These are phyloP conservation scores for Cylindroiulus punctatus DNA, from an alignment of 2,888 invertebrate species.

Conservation along the genomic window DNA sequence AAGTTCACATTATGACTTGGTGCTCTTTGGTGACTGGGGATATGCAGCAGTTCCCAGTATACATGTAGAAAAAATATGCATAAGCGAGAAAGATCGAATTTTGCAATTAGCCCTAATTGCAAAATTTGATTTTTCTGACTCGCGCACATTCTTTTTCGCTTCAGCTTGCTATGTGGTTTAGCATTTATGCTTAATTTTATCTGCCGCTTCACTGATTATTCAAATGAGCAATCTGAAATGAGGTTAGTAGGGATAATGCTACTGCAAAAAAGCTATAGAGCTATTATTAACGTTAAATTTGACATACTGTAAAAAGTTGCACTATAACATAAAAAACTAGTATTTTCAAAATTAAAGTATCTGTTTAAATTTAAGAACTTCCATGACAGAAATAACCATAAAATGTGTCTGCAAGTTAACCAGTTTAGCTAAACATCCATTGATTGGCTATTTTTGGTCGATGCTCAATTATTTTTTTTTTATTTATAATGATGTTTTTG, in stretches of 20 bases:
- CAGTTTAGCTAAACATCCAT: not conserved
- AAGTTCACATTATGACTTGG: slow-evolving; percentile 57
- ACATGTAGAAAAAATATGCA: too few species aligned
- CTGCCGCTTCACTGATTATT: not conserved
- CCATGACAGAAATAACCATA: not conserved
- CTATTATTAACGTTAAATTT: not conserved
- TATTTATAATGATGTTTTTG: not conserved
- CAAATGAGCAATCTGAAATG: not conserved
- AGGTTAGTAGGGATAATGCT: not conserved
- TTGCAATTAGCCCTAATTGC: too few species aligned
- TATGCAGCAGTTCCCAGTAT: not conserved
- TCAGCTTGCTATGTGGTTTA: too few species aligned
- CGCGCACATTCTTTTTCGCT: too few species aligned
- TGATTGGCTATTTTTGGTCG: not conserved
- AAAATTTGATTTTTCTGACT: too few species aligned
- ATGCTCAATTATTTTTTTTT: not conserved
- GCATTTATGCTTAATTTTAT: too few species aligned
- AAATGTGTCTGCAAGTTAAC: not conserved
- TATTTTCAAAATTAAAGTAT: not conserved
- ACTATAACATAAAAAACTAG: not conserved
- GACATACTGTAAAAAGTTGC: not conserved
- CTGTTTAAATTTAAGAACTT: not conserved
- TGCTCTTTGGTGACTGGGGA: not conserved
- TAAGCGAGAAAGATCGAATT: too few species aligned
- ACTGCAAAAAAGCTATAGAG: not conserved